These are phyloP conservation scores for Rhamphomyia laevipes DNA, from an alignment of 2,888 invertebrate genomes.

Conservation along the genomic window DNA sequence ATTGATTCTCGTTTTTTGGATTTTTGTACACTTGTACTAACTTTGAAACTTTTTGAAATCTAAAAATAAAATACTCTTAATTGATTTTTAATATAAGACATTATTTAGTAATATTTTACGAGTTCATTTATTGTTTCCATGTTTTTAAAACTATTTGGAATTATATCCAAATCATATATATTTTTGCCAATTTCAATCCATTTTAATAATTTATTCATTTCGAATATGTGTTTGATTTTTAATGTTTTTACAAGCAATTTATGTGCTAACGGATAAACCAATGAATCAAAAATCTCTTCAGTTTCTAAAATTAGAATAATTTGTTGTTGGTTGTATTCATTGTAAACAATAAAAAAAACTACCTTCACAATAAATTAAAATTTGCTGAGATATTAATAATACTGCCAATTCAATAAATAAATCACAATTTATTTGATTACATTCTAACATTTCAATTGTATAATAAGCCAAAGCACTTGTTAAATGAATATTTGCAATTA, in stretches of 20 bases:
- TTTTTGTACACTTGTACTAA: background rate
- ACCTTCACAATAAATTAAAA: slow-evolving; percentile 16
- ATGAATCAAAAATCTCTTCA: slow-evolving; percentile 20
- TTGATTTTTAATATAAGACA: too few relatives aligned
- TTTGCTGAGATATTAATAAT: slow-evolving; percentile 30
- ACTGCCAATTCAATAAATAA: slow-evolving; percentile 28
- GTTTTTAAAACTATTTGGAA: slow-evolving; percentile 21
- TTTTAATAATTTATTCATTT: slow-evolving; percentile 27
- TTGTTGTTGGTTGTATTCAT: background rate
- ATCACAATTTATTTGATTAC: slow-evolving; percentile 21
- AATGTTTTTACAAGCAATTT: slow-evolving; percentile 25
- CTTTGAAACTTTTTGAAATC: too few relatives aligned
- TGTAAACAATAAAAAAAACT: slow-evolving; percentile 3
- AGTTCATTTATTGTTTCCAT: slow-evolving; percentile 24
- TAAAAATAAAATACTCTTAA: too few relatives aligned
- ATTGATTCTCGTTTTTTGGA: slow-evolving; percentile 26
- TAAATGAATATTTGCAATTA: slow-evolving; percentile 26
- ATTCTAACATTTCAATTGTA: slow-evolving; percentile 24
- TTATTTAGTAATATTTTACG: slow-evolving; percentile 9
- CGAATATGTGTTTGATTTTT: slow-evolving; percentile 19
- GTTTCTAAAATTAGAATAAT: background rate
- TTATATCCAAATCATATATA: slow-evolving; percentile 23
- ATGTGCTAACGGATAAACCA: slow-evolving; percentile 28
- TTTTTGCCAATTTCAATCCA: slow-evolving; percentile 28
- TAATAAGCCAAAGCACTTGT: slow-evolving; percentile 29